These are phyloP conservation scores for Microctenopoma lineatum DNA, from an alignment of 2,797 vertebrate genomes.

Conservation along the genomic window DNA sequence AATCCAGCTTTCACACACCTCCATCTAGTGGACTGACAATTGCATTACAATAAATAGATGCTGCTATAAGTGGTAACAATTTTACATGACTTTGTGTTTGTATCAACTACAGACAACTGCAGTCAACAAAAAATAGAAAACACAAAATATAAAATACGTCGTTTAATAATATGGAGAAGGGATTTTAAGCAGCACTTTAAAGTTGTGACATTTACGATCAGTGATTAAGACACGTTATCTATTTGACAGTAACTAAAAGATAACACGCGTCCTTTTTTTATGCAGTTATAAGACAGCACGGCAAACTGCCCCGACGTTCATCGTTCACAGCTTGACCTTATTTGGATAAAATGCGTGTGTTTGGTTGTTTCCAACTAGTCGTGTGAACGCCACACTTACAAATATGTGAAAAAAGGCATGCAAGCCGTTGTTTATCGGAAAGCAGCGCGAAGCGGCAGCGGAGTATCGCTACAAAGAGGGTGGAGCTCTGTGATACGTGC, in stretches of 20 bases:
- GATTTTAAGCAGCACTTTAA: neutral
- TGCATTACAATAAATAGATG: neutral
- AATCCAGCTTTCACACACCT: neutral
- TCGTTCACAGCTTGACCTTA: constrained; percentile 16
- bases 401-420: constrained; percentile 22
- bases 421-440: constrained; percentile 8
- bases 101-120: neutral
- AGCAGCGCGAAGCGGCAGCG: neutral
- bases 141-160: neutral
- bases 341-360: constrained; percentile 14
- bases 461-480: neutral
- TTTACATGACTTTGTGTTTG: neutral
- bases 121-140: neutral
- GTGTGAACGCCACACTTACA: constrained; percentile 10
- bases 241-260: neutral
- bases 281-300: neutral
- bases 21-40: constrained; percentile 44
- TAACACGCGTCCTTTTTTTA: no score
- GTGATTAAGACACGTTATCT: neutral
- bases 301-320: neutral
- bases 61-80: neutral
- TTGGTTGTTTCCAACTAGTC: constrained; percentile 16
- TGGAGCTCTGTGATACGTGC: neutral
- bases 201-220: neutral
- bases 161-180: no score